These are phyloP conservation scores for Abramis brama DNA, from an alignment of 2,113 vertebrate genomes.

Conservation along the genomic window DNA sequence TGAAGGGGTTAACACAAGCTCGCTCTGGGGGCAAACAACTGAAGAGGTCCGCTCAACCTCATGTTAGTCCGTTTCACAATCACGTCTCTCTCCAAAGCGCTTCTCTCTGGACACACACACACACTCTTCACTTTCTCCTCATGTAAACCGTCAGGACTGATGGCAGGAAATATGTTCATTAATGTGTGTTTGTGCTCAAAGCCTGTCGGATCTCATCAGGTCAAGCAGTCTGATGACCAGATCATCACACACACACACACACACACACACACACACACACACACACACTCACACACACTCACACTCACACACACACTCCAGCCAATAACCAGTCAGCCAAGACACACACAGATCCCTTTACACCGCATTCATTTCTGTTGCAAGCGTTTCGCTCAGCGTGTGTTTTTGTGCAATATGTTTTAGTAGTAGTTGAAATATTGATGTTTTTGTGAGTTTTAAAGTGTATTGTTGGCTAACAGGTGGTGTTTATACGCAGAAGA, in stretches of 20 bases:
- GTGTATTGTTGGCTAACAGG: background rate
- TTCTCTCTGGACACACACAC: background rate
- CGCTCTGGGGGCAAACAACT: too few species aligned
- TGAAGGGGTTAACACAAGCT: too few species aligned
- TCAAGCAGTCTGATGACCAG: conserved; percentile 15
- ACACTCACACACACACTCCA: conserved; percentile 8
- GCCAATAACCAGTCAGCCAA: conserved; percentile 43
- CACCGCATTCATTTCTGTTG: background rate
- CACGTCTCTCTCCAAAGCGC: background rate
- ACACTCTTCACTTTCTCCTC: background rate
- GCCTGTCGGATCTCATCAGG: conserved; percentile 15
- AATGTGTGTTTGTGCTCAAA: conserved; percentile 6
- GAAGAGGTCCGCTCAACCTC: background rate
- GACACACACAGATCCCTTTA: conserved; percentile 29
- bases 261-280: too few species aligned
- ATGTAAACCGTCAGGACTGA: conserved; percentile 8
- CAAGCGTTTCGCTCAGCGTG: background rate
- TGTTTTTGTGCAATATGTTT: background rate
- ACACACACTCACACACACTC: too few species aligned
- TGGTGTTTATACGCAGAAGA: background rate
- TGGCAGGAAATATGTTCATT: conserved; percentile 24
- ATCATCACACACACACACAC: background rate
- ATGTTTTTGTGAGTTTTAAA: background rate
- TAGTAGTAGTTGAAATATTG: background rate
- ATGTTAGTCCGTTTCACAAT: background rate